Percentiles rank a stretch among this genome's conserved stretches.
Evolutionary conservation across 2,888 invertebrate species (phyloP).

Genomic region (Volucella inanis): DNA sequence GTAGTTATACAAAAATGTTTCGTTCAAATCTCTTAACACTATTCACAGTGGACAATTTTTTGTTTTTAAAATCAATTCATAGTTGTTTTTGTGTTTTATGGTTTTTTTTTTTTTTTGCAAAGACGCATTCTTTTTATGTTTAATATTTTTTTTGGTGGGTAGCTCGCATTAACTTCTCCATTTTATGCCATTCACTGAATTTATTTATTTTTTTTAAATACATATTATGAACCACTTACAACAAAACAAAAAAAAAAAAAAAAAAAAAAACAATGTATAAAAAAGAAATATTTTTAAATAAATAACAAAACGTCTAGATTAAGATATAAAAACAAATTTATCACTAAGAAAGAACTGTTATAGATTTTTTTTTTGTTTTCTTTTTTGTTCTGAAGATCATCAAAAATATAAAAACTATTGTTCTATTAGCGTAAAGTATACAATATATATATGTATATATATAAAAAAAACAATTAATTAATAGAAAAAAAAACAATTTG

Average conservation of each 20-base stretch:
- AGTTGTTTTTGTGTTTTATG: slow-evolving; percentile 34
- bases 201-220: slow-evolving; percentile 19
- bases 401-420: slow-evolving; percentile 17
- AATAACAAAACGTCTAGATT: slow-evolving; percentile 49
- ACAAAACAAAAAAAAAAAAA: slow-evolving; percentile 46
- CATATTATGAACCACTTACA: background rate
- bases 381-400: slow-evolving; percentile 44
- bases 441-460: slow-evolving; percentile 4
- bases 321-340: slow-evolving; percentile 45
- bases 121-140: slow-evolving; percentile 66
- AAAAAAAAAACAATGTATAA: slow-evolving; percentile 40
- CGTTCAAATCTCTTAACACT: slow-evolving; percentile 71
- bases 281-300: slow-evolving; percentile 56
- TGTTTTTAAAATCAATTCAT: slow-evolving; percentile 60
- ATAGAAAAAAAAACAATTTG: slow-evolving; percentile 31
- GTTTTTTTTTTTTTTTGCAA: slow-evolving; percentile 60
- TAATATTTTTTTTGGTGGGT: slow-evolving; percentile 75
- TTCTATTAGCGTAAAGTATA: slow-evolving; percentile 31
- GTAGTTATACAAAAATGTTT: slow-evolving; percentile 66
- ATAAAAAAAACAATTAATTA: slow-evolving; percentile 33
- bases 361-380: slow-evolving; percentile 15
- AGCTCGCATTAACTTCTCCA: slow-evolving; percentile 74
- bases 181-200: slow-evolving; percentile 75
- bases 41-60: slow-evolving; percentile 70
- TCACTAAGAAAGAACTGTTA: slow-evolving; percentile 42